Percentiles rank a stretch among this genome's conserved stretches.
These are phyloP conservation scores for Octopus bimaculoides DNA, from an alignment of 1,140 invertebrate genomes.

Conservation along the genomic window DNA sequence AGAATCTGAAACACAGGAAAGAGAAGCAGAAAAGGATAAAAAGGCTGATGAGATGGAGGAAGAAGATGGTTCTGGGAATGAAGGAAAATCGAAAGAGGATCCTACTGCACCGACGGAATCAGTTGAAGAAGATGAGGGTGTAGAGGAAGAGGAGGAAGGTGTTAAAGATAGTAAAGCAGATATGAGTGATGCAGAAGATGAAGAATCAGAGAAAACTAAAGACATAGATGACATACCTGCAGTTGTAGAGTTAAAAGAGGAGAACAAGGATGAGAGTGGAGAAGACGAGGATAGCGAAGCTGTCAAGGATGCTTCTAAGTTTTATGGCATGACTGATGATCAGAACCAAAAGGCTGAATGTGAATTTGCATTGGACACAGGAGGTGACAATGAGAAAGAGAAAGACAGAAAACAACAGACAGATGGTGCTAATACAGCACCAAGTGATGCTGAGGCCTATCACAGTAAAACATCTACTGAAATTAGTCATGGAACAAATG, in stretches of 20 bases:
- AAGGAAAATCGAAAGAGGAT: neutral
- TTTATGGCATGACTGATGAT: slow-evolving; percentile 7
- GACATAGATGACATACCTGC: slow-evolving; percentile 22
- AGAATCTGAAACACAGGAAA: slow-evolving; percentile 62
- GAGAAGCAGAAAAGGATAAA: slow-evolving; percentile 11
- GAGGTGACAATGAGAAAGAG: slow-evolving; percentile 40
- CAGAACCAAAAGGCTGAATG: slow-evolving; percentile 55
- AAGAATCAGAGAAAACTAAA: slow-evolving; percentile 16
- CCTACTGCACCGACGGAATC: neutral
- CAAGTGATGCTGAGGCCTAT: neutral
- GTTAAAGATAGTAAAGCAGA: neutral
- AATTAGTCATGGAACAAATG: neutral
- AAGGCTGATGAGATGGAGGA: slow-evolving; percentile 9
- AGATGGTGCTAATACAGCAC: neutral
- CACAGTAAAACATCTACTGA: neutral
- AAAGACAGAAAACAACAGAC: slow-evolving; percentile 16
- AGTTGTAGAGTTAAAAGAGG: slow-evolving; percentile 55
- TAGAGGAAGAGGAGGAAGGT: slow-evolving; percentile 16
- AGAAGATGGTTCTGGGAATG: neutral
- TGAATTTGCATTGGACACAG: slow-evolving; percentile 20
- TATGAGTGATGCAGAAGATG: slow-evolving; percentile 13
- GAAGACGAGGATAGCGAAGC: slow-evolving; percentile 19
- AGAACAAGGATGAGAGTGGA: slow-evolving; percentile 20
- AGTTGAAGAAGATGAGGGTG: slow-evolving; percentile 19
- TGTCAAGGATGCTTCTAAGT: neutral